Evolutionary conservation across 2,888 invertebrate genomes (phyloP).

Genomic region (Macroteleia sp.): DNA sequence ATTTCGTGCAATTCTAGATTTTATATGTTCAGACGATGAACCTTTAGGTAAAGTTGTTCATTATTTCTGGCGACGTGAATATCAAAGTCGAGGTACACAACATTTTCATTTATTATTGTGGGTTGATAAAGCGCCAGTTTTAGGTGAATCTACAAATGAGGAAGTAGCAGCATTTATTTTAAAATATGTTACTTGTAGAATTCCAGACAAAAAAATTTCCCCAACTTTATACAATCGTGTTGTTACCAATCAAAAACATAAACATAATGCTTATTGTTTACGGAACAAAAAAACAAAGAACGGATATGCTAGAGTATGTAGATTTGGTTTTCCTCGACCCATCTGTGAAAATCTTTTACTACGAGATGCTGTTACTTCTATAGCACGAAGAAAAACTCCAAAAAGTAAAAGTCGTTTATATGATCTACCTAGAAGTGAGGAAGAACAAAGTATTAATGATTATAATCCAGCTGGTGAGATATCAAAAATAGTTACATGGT

Average conservation of each 20-base stretch:
- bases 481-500: not conserved
- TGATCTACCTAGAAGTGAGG: slow-evolving; percentile 66
- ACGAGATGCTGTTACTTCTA: too few species aligned
- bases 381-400: slow-evolving; percentile 68
- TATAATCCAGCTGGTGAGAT: too few species aligned
- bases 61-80: not conserved
- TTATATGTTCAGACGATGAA: slow-evolving; percentile 2
- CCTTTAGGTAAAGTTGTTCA: slow-evolving; percentile 12
- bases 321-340: too few species aligned
- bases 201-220: too few species aligned
- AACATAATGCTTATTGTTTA: too few species aligned
- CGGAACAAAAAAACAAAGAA: slow-evolving; percentile 21
- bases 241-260: slow-evolving; percentile 15
- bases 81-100: slow-evolving; percentile 13
- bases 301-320: too few species aligned
- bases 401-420: slow-evolving; percentile 69
- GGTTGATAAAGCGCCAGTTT: slow-evolving; percentile 71
- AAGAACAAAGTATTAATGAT: too few species aligned
- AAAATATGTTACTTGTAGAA: slow-evolving; percentile 69
- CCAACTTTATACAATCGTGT: slow-evolving; percentile 44
- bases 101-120: slow-evolving; percentile 70
- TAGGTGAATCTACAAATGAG: slow-evolving; percentile 54
- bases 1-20: not conserved
- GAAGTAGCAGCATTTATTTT: slow-evolving; percentile 64
- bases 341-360: too few species aligned